Base-by-base conservation (phyloP, 2,797 vertebrate species). In the Rhincodon typus region DNA sequence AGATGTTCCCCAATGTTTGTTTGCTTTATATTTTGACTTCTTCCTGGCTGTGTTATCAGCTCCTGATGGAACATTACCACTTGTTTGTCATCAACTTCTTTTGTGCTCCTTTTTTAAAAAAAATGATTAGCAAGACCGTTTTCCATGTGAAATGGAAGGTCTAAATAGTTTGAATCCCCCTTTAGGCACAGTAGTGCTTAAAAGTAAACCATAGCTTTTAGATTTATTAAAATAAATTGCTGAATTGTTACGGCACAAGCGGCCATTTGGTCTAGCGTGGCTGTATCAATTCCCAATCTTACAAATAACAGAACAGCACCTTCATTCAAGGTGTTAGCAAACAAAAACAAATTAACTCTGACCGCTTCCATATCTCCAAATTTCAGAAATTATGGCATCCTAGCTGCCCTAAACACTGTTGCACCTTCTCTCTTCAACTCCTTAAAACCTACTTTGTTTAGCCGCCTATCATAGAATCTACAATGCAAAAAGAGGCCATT, bases 261-360 rank as follows among this genome's bases (percentile, higher is more conserved):
- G n/a, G n/a, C n/a, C n/a, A n/a, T n/a, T n/a, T n/a, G n/a, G n/a
- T n/a, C n/a, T n/a, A n/a, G n/a, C n/a, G n/a, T n/a, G n/a, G n/a
- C n/a, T n/a, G n/a, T n/a, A n/a, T n/a, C n/a, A n/a, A n/a, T n/a
- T n/a, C n/a, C 97, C 96, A 96, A 97, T 98, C 96, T 96, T 97
- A 97, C 97, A 97, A 98, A 98, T 97, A 97, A 97, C 97, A 97
- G 97, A 98, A 57, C 88, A 66, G 97, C 97, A 98, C 97, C 98
- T 98, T 98, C 97, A 97, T 97, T 97, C 97, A 97, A 98, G 97
- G 97, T 98, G 97, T 97, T 97, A 97, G 96, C 96, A 97, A 97
- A 84, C 10, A 84, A 42, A 25, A 19, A 1, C 82, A 23, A 69
- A 66, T 69, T 69, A 30, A 42, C 21, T n/a, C 21, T 25, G 2